Evolutionary conservation across 2,113 vertebrate species (phyloP), one percentile per base, ranked within the genome.

Genomic region (Plecturocebus donacophilus): DNA sequence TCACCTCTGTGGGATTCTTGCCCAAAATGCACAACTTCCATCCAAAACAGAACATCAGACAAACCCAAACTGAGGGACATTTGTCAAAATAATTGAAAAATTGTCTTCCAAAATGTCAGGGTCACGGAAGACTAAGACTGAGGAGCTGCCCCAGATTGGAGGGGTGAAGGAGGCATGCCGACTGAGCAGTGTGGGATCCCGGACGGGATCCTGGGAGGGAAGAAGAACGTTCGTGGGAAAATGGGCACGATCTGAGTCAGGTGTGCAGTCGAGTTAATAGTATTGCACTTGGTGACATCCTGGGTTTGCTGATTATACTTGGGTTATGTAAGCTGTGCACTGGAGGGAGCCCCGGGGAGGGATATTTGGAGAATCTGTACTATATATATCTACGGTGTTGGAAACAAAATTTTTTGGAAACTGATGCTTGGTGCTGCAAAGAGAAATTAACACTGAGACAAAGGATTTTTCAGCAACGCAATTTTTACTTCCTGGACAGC

Each of bases 181-280:
- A 3, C 9, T 0, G 7, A 42, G 64, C 25, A 13, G 27, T 0
- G 3, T 1, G 21, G 71, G n/a, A 1, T 1, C 35, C 35, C 4
- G 23, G 8, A 20, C 1, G 25, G 83, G 40, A 3, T 2, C 17
- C 27, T 14, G 52, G 70, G 13, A 14, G 0, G 1, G 38, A 19
- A 13, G 61, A 25, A 58, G 79, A 47, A 9, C 4, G 0, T 5
- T 1, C 3, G 2, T 3, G 17, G 77, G 25, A 19, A 54, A 21
- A 1, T 25, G 10, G 10, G 38, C 7, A 47, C 3, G 0, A 3
- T 12, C 8, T 0, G 12, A 73, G 40, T 8, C 4, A 10, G 25
- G 32, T 23, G 13, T 71, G n/a, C 21, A 3, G 70, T 10, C 32
- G 1, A 27, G 58, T 25, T 9, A 16, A 30, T 1, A 20, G 32